These are phyloP conservation scores for Nibea albiflora DNA, from an alignment of 2,113 vertebrate species.

Conservation along the genomic window DNA sequence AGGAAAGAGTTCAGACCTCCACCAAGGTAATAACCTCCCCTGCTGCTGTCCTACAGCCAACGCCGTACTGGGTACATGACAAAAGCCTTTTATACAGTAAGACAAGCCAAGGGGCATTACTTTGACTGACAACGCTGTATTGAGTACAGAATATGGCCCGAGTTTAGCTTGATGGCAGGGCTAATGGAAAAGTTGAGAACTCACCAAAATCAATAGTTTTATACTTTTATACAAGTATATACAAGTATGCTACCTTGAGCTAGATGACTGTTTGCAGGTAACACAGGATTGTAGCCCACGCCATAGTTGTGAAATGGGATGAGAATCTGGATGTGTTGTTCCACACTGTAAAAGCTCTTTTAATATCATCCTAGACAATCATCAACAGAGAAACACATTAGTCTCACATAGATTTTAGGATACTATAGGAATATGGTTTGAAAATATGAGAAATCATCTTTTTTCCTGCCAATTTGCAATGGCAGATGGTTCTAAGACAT, in stretches of 20 bases:
- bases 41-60: slow-evolving; percentile 28
- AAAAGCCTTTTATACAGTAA: background rate
- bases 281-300: background rate
- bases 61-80: background rate
- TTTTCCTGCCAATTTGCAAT: background rate
- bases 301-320: background rate
- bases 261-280: background rate
- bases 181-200: background rate
- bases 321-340: background rate
- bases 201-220: slow-evolving; percentile 4
- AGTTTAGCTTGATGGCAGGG: background rate
- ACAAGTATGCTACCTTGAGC: background rate
- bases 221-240: no score
- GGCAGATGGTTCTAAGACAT: background rate
- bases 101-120: slow-evolving; percentile 16
- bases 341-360: background rate
- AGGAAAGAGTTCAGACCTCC: slow-evolving; percentile 46
- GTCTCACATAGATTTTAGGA: background rate
- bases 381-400: background rate
- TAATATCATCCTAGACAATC: background rate
- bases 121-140: slow-evolving; percentile 15
- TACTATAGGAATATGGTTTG: background rate
- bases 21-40: slow-evolving; percentile 24
- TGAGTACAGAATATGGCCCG: background rate
- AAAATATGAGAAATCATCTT: background rate